A percentile compares a stretch with the other conserved stretches of the same genome.
These are phyloP conservation scores for Micromesistius poutassou DNA, from an alignment of 2,797 vertebrate species.

Conservation along the genomic window DNA sequence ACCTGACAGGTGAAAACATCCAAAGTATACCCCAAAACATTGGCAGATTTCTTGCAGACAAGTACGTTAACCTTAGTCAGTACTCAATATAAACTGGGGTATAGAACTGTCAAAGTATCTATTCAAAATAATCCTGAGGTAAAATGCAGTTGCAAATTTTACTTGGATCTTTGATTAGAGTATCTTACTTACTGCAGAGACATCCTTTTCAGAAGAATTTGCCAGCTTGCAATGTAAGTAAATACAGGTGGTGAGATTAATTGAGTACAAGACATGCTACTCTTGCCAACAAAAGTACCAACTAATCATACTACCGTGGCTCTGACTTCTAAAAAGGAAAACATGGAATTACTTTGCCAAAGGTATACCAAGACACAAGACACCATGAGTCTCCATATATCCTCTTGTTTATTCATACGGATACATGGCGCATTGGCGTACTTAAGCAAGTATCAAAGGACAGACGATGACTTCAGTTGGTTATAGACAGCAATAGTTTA, in stretches of 20 bases:
- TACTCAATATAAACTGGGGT: not conserved
- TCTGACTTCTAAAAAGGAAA: not conserved
- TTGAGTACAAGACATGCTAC: not conserved
- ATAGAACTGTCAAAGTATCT: not conserved
- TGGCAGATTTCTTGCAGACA: not conserved
- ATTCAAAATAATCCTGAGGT: not conserved
- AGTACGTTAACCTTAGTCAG: not conserved
- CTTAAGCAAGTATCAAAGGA: slow-evolving; percentile 37
- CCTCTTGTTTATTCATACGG: slow-evolving; percentile 62
- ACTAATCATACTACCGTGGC: not conserved
- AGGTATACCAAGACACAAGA: slow-evolving; percentile 52
- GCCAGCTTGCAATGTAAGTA: slow-evolving; percentile 33
- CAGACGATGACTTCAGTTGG: slow-evolving; percentile 17
- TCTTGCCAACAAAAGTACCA: not conserved
- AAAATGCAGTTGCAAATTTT: not conserved
- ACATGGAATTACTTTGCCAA: not conserved
- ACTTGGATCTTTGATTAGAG: not conserved
- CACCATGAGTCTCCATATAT: slow-evolving; percentile 56
- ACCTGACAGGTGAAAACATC: slow-evolving; percentile 50
- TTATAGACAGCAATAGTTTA: slow-evolving; percentile 15
- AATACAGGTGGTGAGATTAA: slow-evolving; percentile 12
- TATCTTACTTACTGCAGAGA: slow-evolving; percentile 17
- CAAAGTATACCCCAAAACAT: slow-evolving; percentile 41
- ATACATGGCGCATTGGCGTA: slow-evolving; percentile 40
- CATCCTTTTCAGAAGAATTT: slow-evolving; percentile 28